These are phyloP conservation scores for Microhierax caerulescens DNA, from an alignment of 2,797 vertebrate genomes.

Conservation along the genomic window DNA sequence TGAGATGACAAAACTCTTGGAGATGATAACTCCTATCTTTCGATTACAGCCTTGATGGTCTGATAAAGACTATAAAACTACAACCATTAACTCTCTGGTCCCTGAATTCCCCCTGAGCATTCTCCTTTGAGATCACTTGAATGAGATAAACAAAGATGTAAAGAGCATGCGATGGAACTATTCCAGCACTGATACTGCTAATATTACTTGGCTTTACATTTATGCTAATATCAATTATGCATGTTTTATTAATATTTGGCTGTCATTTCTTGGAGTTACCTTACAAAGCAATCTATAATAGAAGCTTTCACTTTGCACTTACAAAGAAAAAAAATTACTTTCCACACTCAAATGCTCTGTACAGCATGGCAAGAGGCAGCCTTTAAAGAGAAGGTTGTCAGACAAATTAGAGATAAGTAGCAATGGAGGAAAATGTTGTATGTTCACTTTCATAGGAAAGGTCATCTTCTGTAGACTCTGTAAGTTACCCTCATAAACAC, in stretches of 20 bases:
- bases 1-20: not conserved
- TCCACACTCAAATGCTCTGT: not conserved
- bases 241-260: not conserved
- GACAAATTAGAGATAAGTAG: not conserved
- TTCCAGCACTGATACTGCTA: conserved; percentile 28
- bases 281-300: not conserved
- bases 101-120: conserved; percentile 28
- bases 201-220: not conserved
- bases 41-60: not conserved
- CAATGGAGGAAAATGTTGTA: not conserved
- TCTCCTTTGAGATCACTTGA: conserved; percentile 34
- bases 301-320: not conserved
- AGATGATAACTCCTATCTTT: not conserved
- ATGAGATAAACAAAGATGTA: conserved; percentile 42
- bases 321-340: not conserved
- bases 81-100: conserved; percentile 6
- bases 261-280: not conserved
- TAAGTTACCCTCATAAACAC: not conserved
- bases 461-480: not conserved
- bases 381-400: not conserved
- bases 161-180: not conserved
- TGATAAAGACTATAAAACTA: conserved; percentile 34
- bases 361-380: not conserved
- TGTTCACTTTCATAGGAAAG: not conserved
- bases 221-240: conserved; percentile 26